A percentile compares a stretch with the other conserved stretches of the same genome.
These are phyloP conservation scores for Homalodisca vitripennis DNA, from an alignment of 1,140 invertebrate genomes.

Conservation along the genomic window DNA sequence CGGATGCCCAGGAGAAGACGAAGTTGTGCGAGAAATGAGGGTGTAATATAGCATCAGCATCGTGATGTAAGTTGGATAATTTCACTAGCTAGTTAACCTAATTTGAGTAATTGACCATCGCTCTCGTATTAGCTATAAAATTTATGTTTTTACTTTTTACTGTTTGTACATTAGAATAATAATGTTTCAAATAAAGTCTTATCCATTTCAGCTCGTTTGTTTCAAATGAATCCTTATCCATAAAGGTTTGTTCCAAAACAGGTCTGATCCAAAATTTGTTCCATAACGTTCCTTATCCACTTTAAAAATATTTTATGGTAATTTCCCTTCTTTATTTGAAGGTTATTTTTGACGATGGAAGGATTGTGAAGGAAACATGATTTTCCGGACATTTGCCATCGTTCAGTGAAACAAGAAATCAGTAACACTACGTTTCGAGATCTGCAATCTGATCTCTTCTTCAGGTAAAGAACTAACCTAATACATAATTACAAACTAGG, in stretches of 20 bases:
- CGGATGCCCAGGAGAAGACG: constrained; percentile 6
- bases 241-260: constrained; percentile 18
- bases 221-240: constrained; percentile 12
- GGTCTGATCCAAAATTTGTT: constrained; percentile 16
- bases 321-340: too few relatives aligned
- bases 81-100: neutral
- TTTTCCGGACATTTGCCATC: too few relatives aligned
- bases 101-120: too few relatives aligned
- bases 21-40: neutral
- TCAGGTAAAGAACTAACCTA: too few relatives aligned
- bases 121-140: constrained; percentile 1
- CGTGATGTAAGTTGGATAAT: neutral
- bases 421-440: too few relatives aligned
- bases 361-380: too few relatives aligned
- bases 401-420: too few relatives aligned
- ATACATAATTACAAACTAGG: too few relatives aligned
- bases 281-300: too few relatives aligned
- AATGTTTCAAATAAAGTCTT: constrained; percentile 20
- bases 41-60: neutral
- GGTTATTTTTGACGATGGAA: too few relatives aligned
- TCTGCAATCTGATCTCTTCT: too few relatives aligned
- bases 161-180: constrained; percentile 12
- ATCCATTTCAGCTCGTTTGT: constrained; percentile 15
- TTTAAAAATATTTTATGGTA: too few relatives aligned
- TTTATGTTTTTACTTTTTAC: constrained; percentile 8